These are phyloP conservation scores for Archips xylosteana DNA, from an alignment of 2,888 invertebrate species.

Conservation along the genomic window DNA sequence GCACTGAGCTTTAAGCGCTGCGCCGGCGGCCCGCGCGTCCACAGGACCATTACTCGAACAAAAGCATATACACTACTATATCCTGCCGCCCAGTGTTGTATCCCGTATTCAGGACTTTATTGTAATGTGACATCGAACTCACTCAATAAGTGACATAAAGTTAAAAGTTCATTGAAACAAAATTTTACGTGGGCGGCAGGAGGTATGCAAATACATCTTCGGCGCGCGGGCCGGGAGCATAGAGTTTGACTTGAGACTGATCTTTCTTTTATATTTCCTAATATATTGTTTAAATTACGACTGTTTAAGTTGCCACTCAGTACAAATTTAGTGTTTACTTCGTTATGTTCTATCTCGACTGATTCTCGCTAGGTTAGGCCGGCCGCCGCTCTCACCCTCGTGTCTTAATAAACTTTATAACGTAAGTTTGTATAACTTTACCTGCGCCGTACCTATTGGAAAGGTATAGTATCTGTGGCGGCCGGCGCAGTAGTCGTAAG, in stretches of 20 bases:
- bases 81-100: too few relatives aligned
- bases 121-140: too few relatives aligned
- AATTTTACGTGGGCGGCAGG: too few relatives aligned
- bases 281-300: slow-evolving; percentile 50
- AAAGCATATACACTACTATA: too few relatives aligned
- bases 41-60: too few relatives aligned
- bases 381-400: slow-evolving; percentile 41
- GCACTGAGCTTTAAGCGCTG: background rate
- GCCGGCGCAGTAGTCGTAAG: slow-evolving; percentile 33
- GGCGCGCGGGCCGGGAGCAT: background rate
- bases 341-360: slow-evolving; percentile 53
- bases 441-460: background rate
- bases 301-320: slow-evolving; percentile 57
- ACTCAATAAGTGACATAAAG: too few relatives aligned
- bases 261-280: slow-evolving; percentile 54
- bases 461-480: slow-evolving; percentile 15
- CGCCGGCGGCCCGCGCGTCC: background rate
- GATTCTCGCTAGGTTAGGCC: slow-evolving; percentile 52
- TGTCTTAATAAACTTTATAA: slow-evolving; percentile 29
- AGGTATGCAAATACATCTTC: too few relatives aligned
- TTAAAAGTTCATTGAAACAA: too few relatives aligned
- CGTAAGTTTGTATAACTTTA: background rate
- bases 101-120: too few relatives aligned
- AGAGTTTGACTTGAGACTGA: slow-evolving; percentile 66
- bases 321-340: slow-evolving; percentile 63